Evolutionary conservation across 2,888 invertebrate genomes (phyloP).

Genomic region (Apeira syringaria): DNA sequence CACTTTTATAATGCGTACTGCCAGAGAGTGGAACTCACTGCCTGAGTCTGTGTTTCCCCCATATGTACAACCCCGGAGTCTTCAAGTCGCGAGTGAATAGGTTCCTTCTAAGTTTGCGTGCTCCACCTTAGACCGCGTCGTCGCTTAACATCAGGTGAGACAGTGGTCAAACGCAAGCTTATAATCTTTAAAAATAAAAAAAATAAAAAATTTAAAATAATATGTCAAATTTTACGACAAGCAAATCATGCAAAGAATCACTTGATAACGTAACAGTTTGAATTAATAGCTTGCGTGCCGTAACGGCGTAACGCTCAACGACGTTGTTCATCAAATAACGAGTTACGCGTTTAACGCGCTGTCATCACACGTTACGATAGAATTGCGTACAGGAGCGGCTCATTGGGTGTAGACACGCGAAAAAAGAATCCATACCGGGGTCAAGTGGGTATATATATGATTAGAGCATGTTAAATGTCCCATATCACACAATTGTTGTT

Average conservation of each 20-base stretch:
- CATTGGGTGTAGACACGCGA: conserved; percentile 17
- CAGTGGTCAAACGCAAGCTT: no score
- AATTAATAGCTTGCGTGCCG: conserved; percentile 19
- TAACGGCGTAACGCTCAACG: conserved; percentile 19
- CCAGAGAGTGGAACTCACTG: no score
- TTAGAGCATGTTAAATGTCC: background rate
- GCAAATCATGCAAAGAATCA: conserved; percentile 20
- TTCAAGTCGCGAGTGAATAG: no score
- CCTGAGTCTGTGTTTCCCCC: no score
- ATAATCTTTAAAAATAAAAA: no score
- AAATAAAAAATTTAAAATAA: no score
- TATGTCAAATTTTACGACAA: conserved; percentile 5
- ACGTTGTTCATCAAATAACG: conserved; percentile 24
- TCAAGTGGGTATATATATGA: conserved; percentile 7
- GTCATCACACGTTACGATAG: conserved; percentile 21
- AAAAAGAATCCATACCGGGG: conserved; percentile 7
- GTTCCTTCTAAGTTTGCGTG: no score
- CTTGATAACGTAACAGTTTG: conserved; percentile 15
- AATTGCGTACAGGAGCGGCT: conserved; percentile 7
- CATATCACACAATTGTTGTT: background rate
- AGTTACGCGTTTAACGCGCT: conserved; percentile 21
- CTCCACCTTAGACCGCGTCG: no score
- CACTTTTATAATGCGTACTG: no score
- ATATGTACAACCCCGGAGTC: no score
- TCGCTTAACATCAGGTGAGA: no score